Percentiles rank a stretch among this genome's conserved stretches.
These are phyloP conservation scores for Ophion slaviceki DNA, from an alignment of 2,888 invertebrate species.

Conservation along the genomic window DNA sequence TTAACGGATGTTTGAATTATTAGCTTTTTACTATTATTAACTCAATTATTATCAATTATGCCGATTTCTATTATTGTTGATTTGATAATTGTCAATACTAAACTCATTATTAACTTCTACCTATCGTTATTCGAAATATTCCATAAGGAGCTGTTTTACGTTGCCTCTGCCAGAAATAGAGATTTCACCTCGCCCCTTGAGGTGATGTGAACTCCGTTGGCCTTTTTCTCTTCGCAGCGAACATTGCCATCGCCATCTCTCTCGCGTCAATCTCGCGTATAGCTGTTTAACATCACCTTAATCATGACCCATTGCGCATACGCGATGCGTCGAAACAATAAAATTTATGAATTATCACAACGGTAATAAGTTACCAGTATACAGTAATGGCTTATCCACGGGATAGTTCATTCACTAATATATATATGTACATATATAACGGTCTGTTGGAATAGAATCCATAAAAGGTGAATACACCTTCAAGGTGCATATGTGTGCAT, in stretches of 20 bases:
- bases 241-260: not conserved
- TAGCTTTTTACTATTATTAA: too few species aligned
- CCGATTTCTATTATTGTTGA: too few species aligned
- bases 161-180: too few species aligned
- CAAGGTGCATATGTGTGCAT: not conserved
- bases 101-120: too few species aligned
- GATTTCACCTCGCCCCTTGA: too few species aligned
- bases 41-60: too few species aligned
- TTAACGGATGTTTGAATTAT: too few species aligned
- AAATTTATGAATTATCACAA: conserved; percentile 7
- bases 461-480: conserved; percentile 16
- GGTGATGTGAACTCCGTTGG: too few species aligned
- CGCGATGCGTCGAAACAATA: conserved; percentile 11
- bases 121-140: too few species aligned
- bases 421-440: not conserved
- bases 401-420: not conserved
- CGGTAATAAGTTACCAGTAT: conserved; percentile 1
- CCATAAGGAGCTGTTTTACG: too few species aligned
- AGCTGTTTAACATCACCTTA: not conserved
- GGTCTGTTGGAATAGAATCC: conserved; percentile 20
- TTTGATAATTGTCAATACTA: too few species aligned
- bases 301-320: not conserved
- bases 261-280: not conserved
- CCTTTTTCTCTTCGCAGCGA: not conserved
- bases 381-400: not conserved